phyloP scores from a whole-genome alignment of 2,113 vertebrate species.

The Chunga burmeisteri region DNA sequence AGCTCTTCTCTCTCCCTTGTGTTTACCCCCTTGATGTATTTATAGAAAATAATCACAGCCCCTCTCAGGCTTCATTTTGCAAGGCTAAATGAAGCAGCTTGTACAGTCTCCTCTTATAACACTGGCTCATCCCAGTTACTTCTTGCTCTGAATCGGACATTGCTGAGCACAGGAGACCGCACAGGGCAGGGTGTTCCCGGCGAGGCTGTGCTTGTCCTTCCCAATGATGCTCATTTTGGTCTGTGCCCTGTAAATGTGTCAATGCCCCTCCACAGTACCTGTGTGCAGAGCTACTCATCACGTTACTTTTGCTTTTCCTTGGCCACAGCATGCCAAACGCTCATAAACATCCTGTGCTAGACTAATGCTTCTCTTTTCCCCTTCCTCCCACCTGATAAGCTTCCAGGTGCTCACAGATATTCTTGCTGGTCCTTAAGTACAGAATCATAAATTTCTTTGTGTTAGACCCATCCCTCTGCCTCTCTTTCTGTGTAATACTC shows the following conservation, averaged over 20 bases:
- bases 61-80: constrained; percentile 19
- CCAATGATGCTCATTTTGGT: neutral
- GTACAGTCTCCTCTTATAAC: neutral
- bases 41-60: constrained; percentile 48
- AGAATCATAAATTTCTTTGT: neutral
- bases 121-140: neutral
- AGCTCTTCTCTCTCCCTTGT: constrained; percentile 39
- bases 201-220: rapidly evolving
- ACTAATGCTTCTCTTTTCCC: neutral
- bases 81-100: neutral
- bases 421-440: neutral
- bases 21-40: constrained; percentile 61
- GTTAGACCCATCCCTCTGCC: neutral
- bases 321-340: neutral
- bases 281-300: neutral
- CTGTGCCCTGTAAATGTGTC: neutral
- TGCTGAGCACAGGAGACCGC: rapidly evolving
- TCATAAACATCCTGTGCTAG: neutral
- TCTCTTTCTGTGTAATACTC: neutral
- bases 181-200: neutral
- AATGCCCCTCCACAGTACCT: neutral
- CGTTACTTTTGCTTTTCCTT: neutral
- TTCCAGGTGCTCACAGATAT: neutral
- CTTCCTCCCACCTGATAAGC: neutral
- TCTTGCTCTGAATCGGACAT: neutral